These are phyloP conservation scores for Oedothorax gibbosus DNA, from an alignment of 1,140 invertebrate species.

Conservation along the genomic window DNA sequence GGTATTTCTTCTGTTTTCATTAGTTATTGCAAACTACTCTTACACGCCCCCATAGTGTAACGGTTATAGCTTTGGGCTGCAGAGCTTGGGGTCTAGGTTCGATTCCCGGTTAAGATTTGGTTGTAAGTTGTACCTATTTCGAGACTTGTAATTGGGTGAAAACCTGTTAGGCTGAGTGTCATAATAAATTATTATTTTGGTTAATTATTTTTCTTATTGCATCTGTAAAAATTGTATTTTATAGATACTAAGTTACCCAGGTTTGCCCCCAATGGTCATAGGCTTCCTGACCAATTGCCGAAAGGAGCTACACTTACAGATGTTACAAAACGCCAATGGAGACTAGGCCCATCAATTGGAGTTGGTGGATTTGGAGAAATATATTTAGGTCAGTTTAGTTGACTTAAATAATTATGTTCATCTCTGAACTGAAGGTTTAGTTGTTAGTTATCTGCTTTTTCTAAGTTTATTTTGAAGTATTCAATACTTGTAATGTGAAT, in stretches of 20 bases:
- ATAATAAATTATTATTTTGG: background rate
- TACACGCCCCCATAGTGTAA: no score
- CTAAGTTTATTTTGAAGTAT: background rate
- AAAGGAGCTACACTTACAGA: slow-evolving; percentile 84
- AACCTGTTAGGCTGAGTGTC: no score
- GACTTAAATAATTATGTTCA: background rate
- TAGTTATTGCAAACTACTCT: no score
- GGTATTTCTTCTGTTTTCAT: no score
- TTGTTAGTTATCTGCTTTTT: background rate
- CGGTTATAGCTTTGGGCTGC: no score
- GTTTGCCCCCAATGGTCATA: slow-evolving; percentile 66
- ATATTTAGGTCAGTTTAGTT: slow-evolving; percentile 76
- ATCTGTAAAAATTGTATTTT: background rate
- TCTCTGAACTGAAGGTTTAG: slow-evolving; percentile 9
- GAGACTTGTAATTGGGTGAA: no score
- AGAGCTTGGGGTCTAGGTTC: no score
- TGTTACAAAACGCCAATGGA: slow-evolving; percentile 85
- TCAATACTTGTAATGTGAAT: no score
- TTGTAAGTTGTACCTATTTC: no score
- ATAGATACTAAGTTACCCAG: slow-evolving; percentile 50
- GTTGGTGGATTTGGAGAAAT: slow-evolving; percentile 94
- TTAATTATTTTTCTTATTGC: background rate
- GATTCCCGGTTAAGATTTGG: no score
- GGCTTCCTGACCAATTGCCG: slow-evolving; percentile 76
- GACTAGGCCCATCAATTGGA: slow-evolving; percentile 86